Percentiles rank a stretch among this genome's conserved stretches.
These are phyloP conservation scores for Temnopleurus reevesii DNA, from an alignment of 53 echinoderm and acorn worm genomes.

Conservation along the genomic window DNA sequence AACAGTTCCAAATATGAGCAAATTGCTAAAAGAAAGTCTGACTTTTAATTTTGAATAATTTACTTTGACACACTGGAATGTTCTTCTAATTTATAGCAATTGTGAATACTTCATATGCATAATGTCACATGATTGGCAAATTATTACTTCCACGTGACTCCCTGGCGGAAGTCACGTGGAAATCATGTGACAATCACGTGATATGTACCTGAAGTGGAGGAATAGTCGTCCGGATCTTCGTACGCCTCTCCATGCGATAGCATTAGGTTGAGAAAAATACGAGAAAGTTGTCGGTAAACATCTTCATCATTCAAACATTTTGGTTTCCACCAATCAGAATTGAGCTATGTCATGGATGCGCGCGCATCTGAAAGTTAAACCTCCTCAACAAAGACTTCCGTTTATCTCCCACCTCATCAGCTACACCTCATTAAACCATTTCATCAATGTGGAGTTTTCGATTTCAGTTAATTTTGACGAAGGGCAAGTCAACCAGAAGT, in stretches of 20 bases:
- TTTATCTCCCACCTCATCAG: too few species aligned
- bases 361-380: conserved; percentile 21
- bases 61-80: neutral
- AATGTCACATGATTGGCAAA: conserved; percentile 36
- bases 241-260: conserved; percentile 99
- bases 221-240: conserved; percentile 76
- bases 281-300: conserved; percentile 60
- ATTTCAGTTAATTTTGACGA: too few species aligned
- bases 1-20: neutral
- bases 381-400: too few species aligned
- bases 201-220: conserved; percentile 78
- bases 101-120: conserved; percentile 14
- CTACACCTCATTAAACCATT: too few species aligned
- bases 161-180: conserved; percentile 33
- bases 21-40: neutral
- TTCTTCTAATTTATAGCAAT: neutral
- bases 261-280: conserved; percentile 78
- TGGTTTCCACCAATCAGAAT: neutral
- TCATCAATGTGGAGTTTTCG: too few species aligned
- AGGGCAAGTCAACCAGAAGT: too few species aligned
- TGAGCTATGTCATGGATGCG: conserved; percentile 15
- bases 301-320: conserved; percentile 20
- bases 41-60: neutral
- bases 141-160: conserved; percentile 32
- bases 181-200: conserved; percentile 55